Percentiles rank a stretch among this genome's conserved stretches.
phyloP scores from a whole-genome alignment of 2,888 invertebrate genomes.

The Acleris laterana region DNA sequence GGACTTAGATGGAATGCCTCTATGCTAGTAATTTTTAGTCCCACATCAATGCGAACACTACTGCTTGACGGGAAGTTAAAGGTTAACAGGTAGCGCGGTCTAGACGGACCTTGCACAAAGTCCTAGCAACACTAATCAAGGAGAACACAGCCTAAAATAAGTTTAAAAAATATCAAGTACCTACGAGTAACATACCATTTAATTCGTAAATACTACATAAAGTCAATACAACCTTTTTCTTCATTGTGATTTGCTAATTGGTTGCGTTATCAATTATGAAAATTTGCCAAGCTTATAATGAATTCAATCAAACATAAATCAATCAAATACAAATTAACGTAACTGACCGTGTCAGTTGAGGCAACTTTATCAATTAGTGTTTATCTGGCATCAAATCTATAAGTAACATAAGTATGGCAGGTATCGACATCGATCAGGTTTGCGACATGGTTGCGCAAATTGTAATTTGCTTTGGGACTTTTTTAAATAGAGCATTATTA shows the following conservation, averaged over 20 bases:
- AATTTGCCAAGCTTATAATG: slow-evolving; percentile 22
- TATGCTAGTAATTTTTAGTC: too few species aligned
- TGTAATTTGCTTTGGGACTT: slow-evolving; percentile 52
- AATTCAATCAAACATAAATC: slow-evolving; percentile 24
- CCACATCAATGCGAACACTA: too few species aligned
- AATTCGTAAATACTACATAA: background rate
- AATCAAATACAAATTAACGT: slow-evolving; percentile 22
- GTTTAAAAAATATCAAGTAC: too few species aligned
- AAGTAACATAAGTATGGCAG: slow-evolving; percentile 25
- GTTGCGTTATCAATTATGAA: slow-evolving; percentile 7
- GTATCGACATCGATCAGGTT: slow-evolving; percentile 42
- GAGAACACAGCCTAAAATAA: too few species aligned
- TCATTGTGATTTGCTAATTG: background rate
- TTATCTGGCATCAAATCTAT: slow-evolving; percentile 31
- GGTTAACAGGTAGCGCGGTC: too few species aligned
- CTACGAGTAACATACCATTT: too few species aligned
- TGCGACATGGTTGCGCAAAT: slow-evolving; percentile 53
- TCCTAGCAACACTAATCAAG: too few species aligned
- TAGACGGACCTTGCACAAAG: too few species aligned
- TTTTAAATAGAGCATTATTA: slow-evolving; percentile 61
- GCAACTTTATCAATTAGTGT: slow-evolving; percentile 34
- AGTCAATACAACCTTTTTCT: too few species aligned
- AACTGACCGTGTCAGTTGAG: slow-evolving; percentile 26
- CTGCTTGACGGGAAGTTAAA: too few species aligned
- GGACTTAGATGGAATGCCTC: too few species aligned